Conservation (phyloP, 2,888 invertebrate genomes). For the Papilio demoleus region DNA sequence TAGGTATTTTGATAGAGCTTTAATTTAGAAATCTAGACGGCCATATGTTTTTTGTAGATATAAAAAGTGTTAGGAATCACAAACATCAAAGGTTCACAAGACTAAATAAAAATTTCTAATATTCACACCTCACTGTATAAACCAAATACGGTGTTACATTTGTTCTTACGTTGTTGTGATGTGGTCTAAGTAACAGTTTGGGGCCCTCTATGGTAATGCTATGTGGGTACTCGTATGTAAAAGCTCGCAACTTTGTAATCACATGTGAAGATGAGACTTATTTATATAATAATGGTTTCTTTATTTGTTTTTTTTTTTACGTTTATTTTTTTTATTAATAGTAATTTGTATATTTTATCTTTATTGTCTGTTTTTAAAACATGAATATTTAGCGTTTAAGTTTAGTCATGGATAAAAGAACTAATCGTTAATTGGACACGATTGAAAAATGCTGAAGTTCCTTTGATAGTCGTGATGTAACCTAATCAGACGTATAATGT, state of each 20-base stretch:
- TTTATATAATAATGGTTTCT: background rate
- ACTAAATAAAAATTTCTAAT: background rate
- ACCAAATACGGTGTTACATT: background rate
- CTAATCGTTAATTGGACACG: constrained; percentile 35
- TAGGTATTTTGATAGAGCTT: background rate
- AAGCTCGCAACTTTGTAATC: constrained; percentile 10
- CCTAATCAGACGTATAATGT: constrained; percentile 18
- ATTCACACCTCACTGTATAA: background rate
- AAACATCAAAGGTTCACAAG: background rate
- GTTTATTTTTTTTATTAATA: background rate
- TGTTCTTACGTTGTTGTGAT: background rate
- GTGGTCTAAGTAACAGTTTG: background rate
- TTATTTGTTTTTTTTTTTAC: background rate
- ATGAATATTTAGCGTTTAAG: background rate
- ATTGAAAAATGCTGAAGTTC: constrained; percentile 19
- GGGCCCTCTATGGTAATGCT: background rate
- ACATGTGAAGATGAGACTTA: background rate
- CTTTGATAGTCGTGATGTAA: constrained; percentile 29
- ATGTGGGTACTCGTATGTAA: constrained; percentile 5
- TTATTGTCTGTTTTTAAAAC: too few species aligned
- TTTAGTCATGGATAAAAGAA: constrained; percentile 17
- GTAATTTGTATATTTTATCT: background rate
- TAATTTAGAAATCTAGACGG: background rate
- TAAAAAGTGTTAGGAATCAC: background rate
- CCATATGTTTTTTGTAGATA: background rate